Evolutionary conservation across 1,140 invertebrate genomes (phyloP), one percentile per base, ranked within the genome.

Genomic region (Drosophila setifemur): DNA sequence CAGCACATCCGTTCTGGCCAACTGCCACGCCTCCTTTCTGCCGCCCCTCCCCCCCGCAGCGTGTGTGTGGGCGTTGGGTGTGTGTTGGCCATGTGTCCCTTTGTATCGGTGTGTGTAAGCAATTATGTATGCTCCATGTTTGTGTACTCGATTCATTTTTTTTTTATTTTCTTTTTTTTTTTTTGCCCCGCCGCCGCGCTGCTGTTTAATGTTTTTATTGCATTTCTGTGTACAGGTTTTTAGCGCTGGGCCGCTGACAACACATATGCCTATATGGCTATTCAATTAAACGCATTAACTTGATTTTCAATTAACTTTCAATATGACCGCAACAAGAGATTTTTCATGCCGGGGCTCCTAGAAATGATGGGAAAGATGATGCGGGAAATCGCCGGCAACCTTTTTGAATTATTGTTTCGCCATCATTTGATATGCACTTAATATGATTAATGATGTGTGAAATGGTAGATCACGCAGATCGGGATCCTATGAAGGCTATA

Each of bases 241-340:
- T 75, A 75, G 76, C 71, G 40, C 39, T 55, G 68, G 68, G 48
- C 14, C 35, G 21, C 39, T 25, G 19, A 48, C 54, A 33, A 14
- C 53, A 35, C 73, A 83, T 85, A 83, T 85, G 77, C 71, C 31
- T 45, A 50, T 50, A 61, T 49, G 48, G 33, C 69, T 61, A 86
- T 86, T 86, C 60, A 85, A 85, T 86, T 85, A 85, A 86, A 85
- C 66, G 79, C 75, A 86, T 85, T 85, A 86, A 85, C 79, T 85
- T 85, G 81, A 85, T 85, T 85, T 85, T 85, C 79, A 85, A 85
- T 85, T 85, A 85, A 85, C 81, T 74, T 86, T 79, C 73, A 86
- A 78, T 78, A 67, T 64, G 40, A 70, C 73, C 57, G 45, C 73
- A 48, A 55, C 52, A 76, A 49, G 66, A 42, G 39, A 85, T 75